Evolutionary conservation across 2,888 invertebrate genomes (phyloP).

Genomic region (Scaeva pyrastri): DNA sequence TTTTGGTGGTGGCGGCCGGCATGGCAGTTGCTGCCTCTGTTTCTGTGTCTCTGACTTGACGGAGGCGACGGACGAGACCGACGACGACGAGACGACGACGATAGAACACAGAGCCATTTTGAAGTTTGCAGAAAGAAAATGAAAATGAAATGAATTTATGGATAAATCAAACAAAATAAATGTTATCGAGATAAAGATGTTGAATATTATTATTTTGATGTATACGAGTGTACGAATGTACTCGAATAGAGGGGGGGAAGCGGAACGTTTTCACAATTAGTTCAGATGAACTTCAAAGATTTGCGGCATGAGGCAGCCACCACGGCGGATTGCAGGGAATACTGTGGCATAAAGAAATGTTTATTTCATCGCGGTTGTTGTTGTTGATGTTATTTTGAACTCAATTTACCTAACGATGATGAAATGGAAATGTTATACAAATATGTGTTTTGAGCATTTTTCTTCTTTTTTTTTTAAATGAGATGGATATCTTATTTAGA

Average conservation of each 20-base stretch:
- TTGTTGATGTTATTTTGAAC: constrained; percentile 29
- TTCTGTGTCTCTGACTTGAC: background rate
- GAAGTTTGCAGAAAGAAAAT: constrained; percentile 11
- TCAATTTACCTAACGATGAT: background rate
- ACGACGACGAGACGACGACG: too few species aligned
- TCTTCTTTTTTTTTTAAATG: background rate
- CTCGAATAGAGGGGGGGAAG: too few species aligned
- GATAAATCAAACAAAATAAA: constrained; percentile 62
- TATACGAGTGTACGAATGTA: too few species aligned
- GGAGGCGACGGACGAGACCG: too few species aligned
- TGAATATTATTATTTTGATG: constrained; percentile 9
- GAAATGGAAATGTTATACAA: constrained; percentile 14
- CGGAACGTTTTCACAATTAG: constrained; percentile 44
- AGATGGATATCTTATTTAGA: constrained; percentile 1
- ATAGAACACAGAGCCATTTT: background rate
- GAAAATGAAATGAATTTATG: constrained; percentile 56
- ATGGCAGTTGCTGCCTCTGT: background rate
- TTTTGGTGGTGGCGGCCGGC: constrained; percentile 38
- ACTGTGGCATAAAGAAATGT: constrained; percentile 8
- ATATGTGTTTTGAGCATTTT: constrained; percentile 8
- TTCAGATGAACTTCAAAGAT: constrained; percentile 65
- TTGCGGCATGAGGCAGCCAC: background rate
- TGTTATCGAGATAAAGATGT: constrained; percentile 44
- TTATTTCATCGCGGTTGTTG: constrained; percentile 15
- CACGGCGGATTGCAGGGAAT: background rate